These are phyloP conservation scores for Pseudochirops corinnae DNA, from an alignment of 2,797 vertebrate species.

Conservation along the genomic window DNA sequence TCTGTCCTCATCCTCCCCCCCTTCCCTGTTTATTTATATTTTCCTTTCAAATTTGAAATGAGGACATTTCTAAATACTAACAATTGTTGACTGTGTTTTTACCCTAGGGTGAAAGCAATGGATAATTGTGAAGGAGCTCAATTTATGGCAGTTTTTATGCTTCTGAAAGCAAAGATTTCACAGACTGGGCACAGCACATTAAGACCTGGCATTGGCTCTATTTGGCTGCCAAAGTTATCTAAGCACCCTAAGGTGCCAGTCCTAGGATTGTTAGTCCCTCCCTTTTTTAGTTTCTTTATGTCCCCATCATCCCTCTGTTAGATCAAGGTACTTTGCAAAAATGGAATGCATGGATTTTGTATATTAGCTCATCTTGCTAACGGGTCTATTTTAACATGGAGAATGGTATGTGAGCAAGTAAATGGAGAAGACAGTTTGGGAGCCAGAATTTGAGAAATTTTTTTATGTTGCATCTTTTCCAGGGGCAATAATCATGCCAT, in stretches of 20 bases:
- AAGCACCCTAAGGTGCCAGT: neutral
- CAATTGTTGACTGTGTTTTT: conserved; percentile 25
- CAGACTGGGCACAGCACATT: neutral
- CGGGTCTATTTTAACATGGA: neutral
- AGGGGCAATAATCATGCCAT: neutral
- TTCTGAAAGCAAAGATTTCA: conserved; percentile 52
- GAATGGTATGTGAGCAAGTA: neutral
- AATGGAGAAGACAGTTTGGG: neutral
- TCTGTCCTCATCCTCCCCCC: neutral
- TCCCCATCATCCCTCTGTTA: neutral
- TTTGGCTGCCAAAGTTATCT: conserved; percentile 26
- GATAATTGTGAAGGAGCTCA: conserved; percentile 48
- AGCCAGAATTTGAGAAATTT: conserved; percentile 14
- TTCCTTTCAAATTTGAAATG: conserved; percentile 43
- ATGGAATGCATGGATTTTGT: neutral
- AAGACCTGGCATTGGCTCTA: conserved; percentile 19
- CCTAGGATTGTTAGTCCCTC: neutral
- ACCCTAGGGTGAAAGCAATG: conserved; percentile 25
- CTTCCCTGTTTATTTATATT: conserved; percentile 27
- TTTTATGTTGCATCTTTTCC: neutral
- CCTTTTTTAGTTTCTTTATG: neutral
- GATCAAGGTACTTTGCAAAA: neutral
- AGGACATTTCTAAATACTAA: conserved; percentile 27
- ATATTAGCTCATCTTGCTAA: neutral
- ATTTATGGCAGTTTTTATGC: conserved; percentile 38